Evolutionary conservation across 2,797 vertebrate species (phyloP).

Genomic region (Scolopax rusticola): DNA sequence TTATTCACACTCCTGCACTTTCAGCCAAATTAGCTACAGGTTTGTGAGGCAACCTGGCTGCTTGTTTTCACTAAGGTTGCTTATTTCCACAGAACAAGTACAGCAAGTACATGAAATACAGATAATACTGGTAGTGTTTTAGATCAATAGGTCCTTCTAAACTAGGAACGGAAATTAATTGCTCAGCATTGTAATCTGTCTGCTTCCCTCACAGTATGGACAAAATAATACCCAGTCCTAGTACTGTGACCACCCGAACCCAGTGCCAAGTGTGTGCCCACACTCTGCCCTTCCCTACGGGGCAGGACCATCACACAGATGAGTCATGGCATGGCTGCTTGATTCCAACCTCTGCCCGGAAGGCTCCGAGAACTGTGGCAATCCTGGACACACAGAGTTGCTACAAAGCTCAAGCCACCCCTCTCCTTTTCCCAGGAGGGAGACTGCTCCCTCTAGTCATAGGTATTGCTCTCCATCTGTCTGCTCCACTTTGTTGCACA

Average conservation of each 20-base stretch:
- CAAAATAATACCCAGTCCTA: neutral
- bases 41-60: neutral
- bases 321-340: neutral
- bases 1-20: neutral
- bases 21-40: neutral
- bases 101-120: neutral
- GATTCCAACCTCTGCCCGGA: neutral
- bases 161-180: neutral
- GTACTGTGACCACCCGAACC: neutral
- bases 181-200: neutral
- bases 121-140: neutral
- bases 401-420: neutral
- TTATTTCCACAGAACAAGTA: neutral
- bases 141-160: neutral
- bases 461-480: neutral
- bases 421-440: neutral
- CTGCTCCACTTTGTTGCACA: neutral
- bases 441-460: neutral
- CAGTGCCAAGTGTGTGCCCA: rapidly evolving
- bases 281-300: neutral
- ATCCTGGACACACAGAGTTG: neutral
- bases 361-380: neutral
- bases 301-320: neutral
- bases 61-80: neutral
- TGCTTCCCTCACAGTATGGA: neutral